phyloP scores from a whole-genome alignment of 1,140 invertebrate genomes.

The Bombyx mandarina region DNA sequence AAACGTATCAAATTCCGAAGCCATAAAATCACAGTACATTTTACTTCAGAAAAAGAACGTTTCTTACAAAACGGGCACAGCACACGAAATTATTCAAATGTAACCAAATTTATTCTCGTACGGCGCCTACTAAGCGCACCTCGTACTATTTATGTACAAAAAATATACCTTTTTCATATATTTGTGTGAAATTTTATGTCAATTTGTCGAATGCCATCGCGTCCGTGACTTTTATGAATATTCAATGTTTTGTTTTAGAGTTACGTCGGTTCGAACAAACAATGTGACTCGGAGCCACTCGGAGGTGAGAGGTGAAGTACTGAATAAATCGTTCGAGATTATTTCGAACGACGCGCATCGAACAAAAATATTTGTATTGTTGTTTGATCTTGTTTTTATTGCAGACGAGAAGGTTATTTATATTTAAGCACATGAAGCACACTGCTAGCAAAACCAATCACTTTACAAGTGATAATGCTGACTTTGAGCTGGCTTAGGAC shows the following conservation, averaged over 20 bases:
- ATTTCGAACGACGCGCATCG: too few species aligned
- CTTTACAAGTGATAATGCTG: too few species aligned
- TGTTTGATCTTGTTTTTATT: too few species aligned
- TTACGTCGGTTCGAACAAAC: conserved; percentile 7
- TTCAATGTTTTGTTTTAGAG: conserved; percentile 25
- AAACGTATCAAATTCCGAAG: too few species aligned
- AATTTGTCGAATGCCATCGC: conserved; percentile 32
- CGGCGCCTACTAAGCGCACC: conserved; percentile 11
- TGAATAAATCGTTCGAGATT: neutral
- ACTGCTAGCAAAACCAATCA: too few species aligned
- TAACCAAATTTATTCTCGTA: conserved; percentile 24
- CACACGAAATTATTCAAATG: conserved; percentile 27
- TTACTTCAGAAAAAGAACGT: too few species aligned
- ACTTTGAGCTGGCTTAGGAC: too few species aligned
- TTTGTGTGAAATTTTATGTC: conserved; percentile 45
- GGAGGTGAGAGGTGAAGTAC: conserved; percentile 11
- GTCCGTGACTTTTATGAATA: conserved; percentile 25
- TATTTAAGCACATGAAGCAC: too few species aligned
- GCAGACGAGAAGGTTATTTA: too few species aligned
- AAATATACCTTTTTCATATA: conserved; percentile 14
- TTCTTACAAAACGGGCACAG: too few species aligned
- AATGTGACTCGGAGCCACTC: neutral
- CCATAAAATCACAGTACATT: too few species aligned
- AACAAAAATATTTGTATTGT: neutral
- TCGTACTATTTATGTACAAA: conserved; percentile 1